Conservation (phyloP, 2,888 invertebrate genomes). For the Idaea straminata region DNA sequence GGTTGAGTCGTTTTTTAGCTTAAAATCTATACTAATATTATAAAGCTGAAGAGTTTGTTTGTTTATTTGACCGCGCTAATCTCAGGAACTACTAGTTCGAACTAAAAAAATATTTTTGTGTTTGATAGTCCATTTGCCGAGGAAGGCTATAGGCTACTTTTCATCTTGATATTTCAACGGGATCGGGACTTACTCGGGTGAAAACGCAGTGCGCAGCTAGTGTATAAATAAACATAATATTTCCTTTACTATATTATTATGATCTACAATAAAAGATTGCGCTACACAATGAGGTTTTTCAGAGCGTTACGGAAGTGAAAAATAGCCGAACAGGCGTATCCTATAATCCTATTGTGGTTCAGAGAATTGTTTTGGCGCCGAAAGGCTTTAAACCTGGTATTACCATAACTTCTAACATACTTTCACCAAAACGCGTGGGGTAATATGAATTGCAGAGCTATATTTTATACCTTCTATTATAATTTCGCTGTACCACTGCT, state of each 20-base stretch:
- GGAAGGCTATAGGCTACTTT: too few species aligned
- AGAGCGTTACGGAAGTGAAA: slow-evolving; percentile 39
- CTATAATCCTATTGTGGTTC: slow-evolving; percentile 52
- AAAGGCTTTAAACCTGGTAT: slow-evolving; percentile 35
- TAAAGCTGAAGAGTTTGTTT: too few species aligned
- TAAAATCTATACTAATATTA: too few species aligned
- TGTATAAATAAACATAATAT: not conserved
- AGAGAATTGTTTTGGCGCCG: slow-evolving; percentile 47
- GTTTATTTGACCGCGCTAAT: too few species aligned
- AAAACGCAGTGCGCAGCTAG: too few species aligned
- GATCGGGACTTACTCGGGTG: too few species aligned
- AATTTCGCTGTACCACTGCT: not conserved
- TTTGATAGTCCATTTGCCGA: too few species aligned
- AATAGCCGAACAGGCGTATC: slow-evolving; percentile 35
- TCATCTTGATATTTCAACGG: too few species aligned
- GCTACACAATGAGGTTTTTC: not conserved
- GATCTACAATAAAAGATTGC: not conserved
- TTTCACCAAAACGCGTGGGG: slow-evolving; percentile 39
- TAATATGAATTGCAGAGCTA: not conserved
- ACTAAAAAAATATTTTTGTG: too few species aligned
- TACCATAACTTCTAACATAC: slow-evolving; percentile 43
- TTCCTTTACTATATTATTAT: not conserved
- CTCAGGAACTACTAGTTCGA: too few species aligned
- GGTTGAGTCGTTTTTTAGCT: too few species aligned
- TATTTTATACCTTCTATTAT: not conserved